These are phyloP conservation scores for Drosophila sturtevanti DNA, from an alignment of 1,140 invertebrate genomes.

Conservation along the genomic window DNA sequence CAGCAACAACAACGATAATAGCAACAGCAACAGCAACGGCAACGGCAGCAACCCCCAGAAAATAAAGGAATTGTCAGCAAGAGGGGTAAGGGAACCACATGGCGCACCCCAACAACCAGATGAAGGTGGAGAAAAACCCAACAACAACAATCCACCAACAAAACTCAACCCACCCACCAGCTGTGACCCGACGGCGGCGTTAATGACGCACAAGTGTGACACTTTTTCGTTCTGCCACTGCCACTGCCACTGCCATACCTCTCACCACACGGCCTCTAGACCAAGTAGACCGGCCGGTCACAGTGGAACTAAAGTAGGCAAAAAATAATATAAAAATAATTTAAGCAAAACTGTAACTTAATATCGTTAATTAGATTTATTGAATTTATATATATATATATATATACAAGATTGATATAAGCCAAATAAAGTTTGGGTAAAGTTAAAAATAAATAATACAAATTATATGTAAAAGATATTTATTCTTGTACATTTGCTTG, in stretches of 20 bases:
- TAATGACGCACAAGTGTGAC: constrained; percentile 81
- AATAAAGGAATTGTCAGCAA: background rate
- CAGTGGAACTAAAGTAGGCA: background rate
- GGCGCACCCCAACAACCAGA: constrained; percentile 6
- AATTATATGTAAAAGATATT: too few relatives aligned
- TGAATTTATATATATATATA: too few relatives aligned
- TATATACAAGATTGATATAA: too few relatives aligned
- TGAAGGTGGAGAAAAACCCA: constrained; percentile 22
- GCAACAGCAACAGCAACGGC: background rate
- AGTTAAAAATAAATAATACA: too few relatives aligned
- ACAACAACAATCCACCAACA: background rate
- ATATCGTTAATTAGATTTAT: too few relatives aligned
- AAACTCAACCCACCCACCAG: constrained; percentile 62
- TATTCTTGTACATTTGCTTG: too few relatives aligned
- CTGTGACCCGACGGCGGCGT: constrained; percentile 77
- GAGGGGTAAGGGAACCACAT: constrained; percentile 34
- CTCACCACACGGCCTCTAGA: background rate
- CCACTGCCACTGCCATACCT: background rate
- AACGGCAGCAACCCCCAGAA: background rate
- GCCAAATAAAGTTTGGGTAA: too few relatives aligned
- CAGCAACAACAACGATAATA: constrained; percentile 2
- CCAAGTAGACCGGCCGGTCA: background rate
- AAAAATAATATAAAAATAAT: too few relatives aligned
- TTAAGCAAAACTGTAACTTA: too few relatives aligned
- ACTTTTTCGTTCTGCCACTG: constrained; percentile 44